These are phyloP conservation scores for Cossypha heuglini DNA, from an alignment of 2,797 vertebrate genomes.

Conservation along the genomic window DNA sequence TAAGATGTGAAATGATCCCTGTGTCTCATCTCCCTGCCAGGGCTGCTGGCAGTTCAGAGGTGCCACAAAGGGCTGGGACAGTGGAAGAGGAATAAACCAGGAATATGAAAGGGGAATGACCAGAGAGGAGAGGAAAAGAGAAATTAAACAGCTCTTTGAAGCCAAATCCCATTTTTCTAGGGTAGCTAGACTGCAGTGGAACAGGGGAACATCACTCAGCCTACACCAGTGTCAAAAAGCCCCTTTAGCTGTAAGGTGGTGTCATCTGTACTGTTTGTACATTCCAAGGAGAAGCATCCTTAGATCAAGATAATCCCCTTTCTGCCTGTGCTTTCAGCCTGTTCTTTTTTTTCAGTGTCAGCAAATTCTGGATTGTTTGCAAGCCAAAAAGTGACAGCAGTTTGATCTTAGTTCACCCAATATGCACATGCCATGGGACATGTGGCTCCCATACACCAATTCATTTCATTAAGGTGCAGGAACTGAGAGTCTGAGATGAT, in stretches of 20 bases:
- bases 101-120: not conserved
- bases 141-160: not conserved
- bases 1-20: not conserved
- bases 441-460: not conserved
- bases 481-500: not conserved
- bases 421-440: not conserved
- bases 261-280: not conserved
- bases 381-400: conserved; percentile 1
- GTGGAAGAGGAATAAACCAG: not conserved
- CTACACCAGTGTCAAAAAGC: not conserved
- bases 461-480: not conserved
- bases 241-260: not conserved
- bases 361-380: not conserved
- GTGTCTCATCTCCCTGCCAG: not conserved
- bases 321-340: not conserved
- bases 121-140: not conserved
- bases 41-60: not conserved
- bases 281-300: not conserved
- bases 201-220: not conserved
- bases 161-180: not conserved
- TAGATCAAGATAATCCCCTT: not conserved
- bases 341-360: not conserved
- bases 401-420: conserved; percentile 8
- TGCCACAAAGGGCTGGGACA: not conserved
- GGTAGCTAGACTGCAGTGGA: not conserved